Evolutionary conservation across 92 coral and sea anemone species (phyloP).

Genomic region (Parazoanthus darwini): DNA sequence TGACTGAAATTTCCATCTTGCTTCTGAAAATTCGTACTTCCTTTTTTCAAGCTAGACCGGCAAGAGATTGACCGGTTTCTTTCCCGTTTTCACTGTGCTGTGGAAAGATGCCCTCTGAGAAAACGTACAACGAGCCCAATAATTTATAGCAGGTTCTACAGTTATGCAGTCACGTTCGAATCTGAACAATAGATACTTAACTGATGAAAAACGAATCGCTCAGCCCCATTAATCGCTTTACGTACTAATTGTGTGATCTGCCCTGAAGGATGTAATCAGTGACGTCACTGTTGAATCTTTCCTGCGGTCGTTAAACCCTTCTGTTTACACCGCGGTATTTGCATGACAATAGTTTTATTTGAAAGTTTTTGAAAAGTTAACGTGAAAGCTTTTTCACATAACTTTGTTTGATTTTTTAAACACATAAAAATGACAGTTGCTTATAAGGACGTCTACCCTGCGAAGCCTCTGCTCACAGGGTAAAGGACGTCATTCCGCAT

Average conservation of each 20-base stretch:
- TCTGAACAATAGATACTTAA: neutral
- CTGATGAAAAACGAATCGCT: neutral
- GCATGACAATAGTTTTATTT: no score
- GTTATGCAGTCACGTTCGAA: neutral
- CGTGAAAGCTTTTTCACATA: no score
- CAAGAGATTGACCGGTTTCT: neutral
- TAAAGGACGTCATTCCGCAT: no score
- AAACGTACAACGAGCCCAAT: neutral
- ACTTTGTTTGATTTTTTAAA: no score
- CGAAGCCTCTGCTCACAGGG: no score
- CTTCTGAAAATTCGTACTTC: neutral
- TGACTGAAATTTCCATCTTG: constrained; percentile 1
- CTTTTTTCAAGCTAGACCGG: neutral
- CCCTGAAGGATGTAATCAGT: neutral
- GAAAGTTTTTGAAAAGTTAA: no score
- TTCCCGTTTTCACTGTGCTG: neutral
- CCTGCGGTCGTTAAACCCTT: no score
- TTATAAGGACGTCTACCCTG: no score
- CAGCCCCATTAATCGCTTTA: neutral
- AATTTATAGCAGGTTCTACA: neutral
- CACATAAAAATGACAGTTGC: no score
- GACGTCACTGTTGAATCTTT: neutral
- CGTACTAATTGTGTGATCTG: neutral
- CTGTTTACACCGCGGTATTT: no score
- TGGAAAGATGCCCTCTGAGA: neutral